A percentile compares a stretch with the other conserved stretches of the same genome.
phyloP scores from a whole-genome alignment of 2,113 vertebrate genomes.

The Castor canadensis region DNA sequence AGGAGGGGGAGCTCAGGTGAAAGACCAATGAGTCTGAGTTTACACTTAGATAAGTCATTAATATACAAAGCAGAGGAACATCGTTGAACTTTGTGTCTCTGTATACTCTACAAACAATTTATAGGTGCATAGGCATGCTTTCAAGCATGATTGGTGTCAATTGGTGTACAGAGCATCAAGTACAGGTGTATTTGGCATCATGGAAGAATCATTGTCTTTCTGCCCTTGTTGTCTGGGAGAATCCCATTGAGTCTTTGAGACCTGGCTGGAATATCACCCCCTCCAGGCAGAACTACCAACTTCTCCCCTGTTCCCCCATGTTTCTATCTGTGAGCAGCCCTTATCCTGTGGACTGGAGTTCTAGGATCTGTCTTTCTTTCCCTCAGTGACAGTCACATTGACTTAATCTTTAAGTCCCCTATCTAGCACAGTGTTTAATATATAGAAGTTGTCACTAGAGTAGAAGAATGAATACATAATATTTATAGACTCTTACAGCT shows the following conservation, averaged over 20 bases:
- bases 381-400: neutral
- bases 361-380: neutral
- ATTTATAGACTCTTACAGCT: neutral
- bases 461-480: neutral
- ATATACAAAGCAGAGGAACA: neutral
- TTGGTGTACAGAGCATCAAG: fast-evolving
- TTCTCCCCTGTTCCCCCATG: fast-evolving
- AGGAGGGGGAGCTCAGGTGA: neutral
- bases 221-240: neutral
- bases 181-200: neutral
- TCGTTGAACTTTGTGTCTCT: neutral
- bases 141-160: neutral
- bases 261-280: neutral
- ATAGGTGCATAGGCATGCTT: neutral
- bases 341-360: neutral
- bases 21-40: neutral
- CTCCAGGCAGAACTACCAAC: neutral
- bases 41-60: neutral
- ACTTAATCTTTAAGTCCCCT: slow-evolving; percentile 31
- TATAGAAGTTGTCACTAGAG: neutral
- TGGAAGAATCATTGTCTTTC: neutral
- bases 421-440: slow-evolving; percentile 44
- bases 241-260: neutral
- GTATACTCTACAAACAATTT: neutral
- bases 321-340: neutral